Evolutionary conservation across 2,888 invertebrate species (phyloP).

Genomic region (Merodon equestris): DNA sequence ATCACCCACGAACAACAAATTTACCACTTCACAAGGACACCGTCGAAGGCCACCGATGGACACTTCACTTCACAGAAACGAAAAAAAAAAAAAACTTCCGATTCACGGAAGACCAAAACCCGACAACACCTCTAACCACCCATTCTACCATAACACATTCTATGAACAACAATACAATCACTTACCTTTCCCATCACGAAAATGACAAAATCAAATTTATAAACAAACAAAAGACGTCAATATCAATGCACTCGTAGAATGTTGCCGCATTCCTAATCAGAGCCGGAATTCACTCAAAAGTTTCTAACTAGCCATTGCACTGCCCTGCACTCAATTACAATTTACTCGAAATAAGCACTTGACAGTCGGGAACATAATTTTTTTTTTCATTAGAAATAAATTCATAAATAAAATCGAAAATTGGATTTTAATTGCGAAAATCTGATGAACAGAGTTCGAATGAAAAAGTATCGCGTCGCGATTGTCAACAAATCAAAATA

Average conservation of each 20-base stretch:
- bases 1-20: no score
- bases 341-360: not conserved
- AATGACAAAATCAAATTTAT: constrained; percentile 20
- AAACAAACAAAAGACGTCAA: constrained; percentile 45
- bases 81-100: no score
- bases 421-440: no score
- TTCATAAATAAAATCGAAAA: constrained; percentile 34
- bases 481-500: constrained; percentile 68
- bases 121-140: not conserved
- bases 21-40: constrained; percentile 50
- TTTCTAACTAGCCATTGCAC: constrained; percentile 8
- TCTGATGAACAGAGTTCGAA: no score
- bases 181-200: constrained; percentile 50
- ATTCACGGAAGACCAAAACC: not conserved
- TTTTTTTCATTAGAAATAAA: constrained; percentile 36
- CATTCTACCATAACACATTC: not conserved
- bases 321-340: constrained; percentile 12
- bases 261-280: constrained; percentile 45
- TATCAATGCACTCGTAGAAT: constrained; percentile 40
- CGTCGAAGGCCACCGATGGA: constrained; percentile 31
- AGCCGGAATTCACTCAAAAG: constrained; percentile 7
- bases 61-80: not conserved
- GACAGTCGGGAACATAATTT: not conserved
- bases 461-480: constrained; percentile 43
- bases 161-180: constrained; percentile 14